phyloP scores from a whole-genome alignment of 2,888 invertebrate genomes.

The Lycaena phlaeas region DNA sequence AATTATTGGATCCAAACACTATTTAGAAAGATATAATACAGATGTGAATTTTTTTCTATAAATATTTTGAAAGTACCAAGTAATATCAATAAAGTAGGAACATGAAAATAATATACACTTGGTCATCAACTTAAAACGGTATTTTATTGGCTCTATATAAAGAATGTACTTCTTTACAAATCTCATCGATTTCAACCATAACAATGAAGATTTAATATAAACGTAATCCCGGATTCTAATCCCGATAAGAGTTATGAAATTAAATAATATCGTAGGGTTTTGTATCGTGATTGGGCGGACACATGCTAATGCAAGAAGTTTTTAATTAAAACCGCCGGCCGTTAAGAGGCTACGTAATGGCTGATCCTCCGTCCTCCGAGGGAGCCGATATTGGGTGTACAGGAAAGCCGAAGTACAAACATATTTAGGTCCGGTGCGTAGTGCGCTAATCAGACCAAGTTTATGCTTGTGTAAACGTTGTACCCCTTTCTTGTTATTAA shows the following conservation, averaged over 20 bases:
- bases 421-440: constrained; percentile 66
- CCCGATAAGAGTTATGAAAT: not conserved
- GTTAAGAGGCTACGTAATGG: constrained; percentile 71
- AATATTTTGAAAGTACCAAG: too few species aligned
- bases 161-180: too few species aligned
- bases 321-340: constrained; percentile 70
- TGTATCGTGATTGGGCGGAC: constrained; percentile 56
- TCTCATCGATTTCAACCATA: too few species aligned
- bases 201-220: too few species aligned
- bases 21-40: too few species aligned
- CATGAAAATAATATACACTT: too few species aligned
- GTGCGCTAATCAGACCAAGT: constrained; percentile 60
- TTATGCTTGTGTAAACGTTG: constrained; percentile 45
- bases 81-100: too few species aligned
- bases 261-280: constrained; percentile 65
- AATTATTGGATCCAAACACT: too few species aligned
- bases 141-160: too few species aligned
- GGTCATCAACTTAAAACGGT: too few species aligned
- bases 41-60: too few species aligned
- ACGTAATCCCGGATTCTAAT: constrained; percentile 3
- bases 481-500: constrained; percentile 47
- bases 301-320: constrained; percentile 71
- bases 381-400: constrained; percentile 63
- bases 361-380: constrained; percentile 53
- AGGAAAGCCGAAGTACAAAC: constrained; percentile 66